Conservation (phyloP, 2,797 vertebrate species). For the Pipistrellus kuhlii region DNA sequence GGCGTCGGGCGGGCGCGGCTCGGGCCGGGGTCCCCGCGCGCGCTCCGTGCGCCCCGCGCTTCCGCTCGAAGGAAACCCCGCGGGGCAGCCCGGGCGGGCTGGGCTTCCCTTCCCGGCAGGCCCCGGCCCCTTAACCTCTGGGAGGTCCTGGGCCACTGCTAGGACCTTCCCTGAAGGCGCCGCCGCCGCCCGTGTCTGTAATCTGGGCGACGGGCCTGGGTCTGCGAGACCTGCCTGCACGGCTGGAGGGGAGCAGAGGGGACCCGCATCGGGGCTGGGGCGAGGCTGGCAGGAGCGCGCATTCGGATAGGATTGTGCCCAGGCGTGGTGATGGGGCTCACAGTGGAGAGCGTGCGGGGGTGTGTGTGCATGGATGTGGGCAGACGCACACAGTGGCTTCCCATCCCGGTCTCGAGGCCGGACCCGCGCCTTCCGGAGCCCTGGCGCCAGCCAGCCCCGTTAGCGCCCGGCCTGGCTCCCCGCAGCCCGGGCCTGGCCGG, state of each 20-base stretch:
- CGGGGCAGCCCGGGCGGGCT: neutral
- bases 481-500: slow-evolving; percentile 70
- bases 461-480: slow-evolving; percentile 73
- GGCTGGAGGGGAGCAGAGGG: neutral
- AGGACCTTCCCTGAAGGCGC: neutral
- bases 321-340: neutral
- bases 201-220: neutral
- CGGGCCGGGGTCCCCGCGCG: neutral
- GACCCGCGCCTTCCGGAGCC: slow-evolving; percentile 85
- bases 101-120: neutral
- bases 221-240: neutral
- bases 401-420: neutral
- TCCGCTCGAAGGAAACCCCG: neutral
- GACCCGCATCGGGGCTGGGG: neutral
- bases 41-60: neutral
- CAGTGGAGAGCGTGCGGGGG: neutral
- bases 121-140: neutral
- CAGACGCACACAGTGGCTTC: neutral
- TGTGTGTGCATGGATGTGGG: neutral
- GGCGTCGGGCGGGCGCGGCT: slow-evolving; percentile 86
- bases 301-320: neutral
- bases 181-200: neutral
- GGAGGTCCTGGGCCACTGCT: neutral
- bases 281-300: neutral
- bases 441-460: slow-evolving; percentile 94